These are phyloP conservation scores for Thereva unica DNA, from an alignment of 2,888 invertebrate species.

Conservation along the genomic window DNA sequence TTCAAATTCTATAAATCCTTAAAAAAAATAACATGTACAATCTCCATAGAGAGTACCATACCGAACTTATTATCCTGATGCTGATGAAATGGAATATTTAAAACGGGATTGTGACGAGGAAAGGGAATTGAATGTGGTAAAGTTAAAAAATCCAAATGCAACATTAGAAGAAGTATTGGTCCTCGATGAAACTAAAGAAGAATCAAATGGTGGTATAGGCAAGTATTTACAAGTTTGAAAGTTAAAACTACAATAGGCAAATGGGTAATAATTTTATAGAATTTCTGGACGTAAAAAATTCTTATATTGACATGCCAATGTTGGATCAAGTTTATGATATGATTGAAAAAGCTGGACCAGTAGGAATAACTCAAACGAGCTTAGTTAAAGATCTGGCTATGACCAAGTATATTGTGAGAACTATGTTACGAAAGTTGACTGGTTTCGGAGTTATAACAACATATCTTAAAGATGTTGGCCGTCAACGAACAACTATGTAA, in stretches of 20 bases:
- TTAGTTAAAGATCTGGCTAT: constrained; percentile 56
- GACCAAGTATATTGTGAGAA: constrained; percentile 59
- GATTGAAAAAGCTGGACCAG: constrained; percentile 59
- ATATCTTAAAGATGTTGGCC: constrained; percentile 62
- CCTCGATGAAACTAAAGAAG: constrained; percentile 59
- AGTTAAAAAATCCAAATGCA: constrained; percentile 63
- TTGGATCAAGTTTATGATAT: constrained; percentile 61
- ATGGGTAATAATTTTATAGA: constrained; percentile 2
- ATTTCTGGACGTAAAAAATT: constrained; percentile 44
- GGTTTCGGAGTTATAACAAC: constrained; percentile 56
- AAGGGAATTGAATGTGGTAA: constrained; percentile 61
- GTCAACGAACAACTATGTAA: constrained; percentile 61
- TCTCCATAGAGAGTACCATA: constrained; percentile 57
- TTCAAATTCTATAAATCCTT: constrained; percentile 5
- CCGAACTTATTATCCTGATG: constrained; percentile 64
- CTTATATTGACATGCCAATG: constrained; percentile 55
- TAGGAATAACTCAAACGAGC: constrained; percentile 62
- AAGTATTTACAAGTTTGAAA: constrained; percentile 8
- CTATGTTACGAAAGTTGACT: constrained; percentile 58
- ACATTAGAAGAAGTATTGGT: constrained; percentile 61
- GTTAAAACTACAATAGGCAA: neutral
- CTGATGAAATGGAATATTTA: constrained; percentile 56
- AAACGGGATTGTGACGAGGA: constrained; percentile 53
- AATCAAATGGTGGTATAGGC: constrained; percentile 46
- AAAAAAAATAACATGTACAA: neutral